phyloP scores from a whole-genome alignment of 2,797 vertebrate genomes.

The Rhabdomys pumilio region DNA sequence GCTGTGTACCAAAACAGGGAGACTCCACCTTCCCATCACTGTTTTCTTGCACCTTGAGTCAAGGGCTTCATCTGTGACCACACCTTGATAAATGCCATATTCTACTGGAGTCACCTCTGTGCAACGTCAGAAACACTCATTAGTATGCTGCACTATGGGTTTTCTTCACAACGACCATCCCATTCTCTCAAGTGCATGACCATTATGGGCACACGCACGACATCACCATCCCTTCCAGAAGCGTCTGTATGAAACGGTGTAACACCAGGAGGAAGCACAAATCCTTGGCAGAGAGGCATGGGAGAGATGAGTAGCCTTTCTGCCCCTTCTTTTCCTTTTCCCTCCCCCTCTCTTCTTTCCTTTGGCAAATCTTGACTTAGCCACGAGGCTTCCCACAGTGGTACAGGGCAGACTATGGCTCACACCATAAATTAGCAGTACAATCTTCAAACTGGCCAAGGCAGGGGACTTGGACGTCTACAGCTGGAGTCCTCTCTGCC shows the following conservation, averaged over 20 bases:
- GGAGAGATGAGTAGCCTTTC: background rate
- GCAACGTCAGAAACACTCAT: background rate
- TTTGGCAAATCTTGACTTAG: background rate
- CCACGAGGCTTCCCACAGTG: background rate
- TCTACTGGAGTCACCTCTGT: background rate
- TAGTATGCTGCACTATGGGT: background rate
- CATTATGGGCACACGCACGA: background rate
- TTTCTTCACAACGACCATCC: background rate
- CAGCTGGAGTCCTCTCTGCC: background rate
- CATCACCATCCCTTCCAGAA: background rate
- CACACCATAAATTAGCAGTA: background rate
- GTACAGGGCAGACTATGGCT: background rate
- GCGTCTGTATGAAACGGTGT: background rate
- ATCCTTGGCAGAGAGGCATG: background rate
- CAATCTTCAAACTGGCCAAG: background rate
- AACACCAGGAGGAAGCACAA: background rate
- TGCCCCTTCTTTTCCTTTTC: background rate
- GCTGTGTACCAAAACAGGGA: background rate
- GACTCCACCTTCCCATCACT: too few relatives aligned
- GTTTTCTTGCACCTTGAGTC: background rate
- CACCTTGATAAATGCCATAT: background rate
- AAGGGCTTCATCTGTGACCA: background rate
- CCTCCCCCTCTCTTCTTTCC: background rate
- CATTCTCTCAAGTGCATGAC: background rate
- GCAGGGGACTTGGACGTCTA: background rate